Percentiles rank a stretch among this genome's conserved stretches.
These are phyloP conservation scores for Sorex fumeus DNA, from an alignment of 2,113 vertebrate species.

Conservation along the genomic window DNA sequence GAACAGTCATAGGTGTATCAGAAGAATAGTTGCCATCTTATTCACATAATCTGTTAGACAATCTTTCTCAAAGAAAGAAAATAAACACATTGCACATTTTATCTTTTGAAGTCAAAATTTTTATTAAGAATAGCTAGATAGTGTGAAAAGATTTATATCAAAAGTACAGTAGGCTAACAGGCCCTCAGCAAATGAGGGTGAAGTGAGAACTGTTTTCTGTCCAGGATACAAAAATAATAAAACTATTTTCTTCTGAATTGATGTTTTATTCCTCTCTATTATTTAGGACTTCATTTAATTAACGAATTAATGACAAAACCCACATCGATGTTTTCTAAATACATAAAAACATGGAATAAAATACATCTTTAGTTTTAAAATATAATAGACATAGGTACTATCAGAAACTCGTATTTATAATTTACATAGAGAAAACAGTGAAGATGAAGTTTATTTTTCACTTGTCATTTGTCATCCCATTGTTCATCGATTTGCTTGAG, in stretches of 20 bases:
- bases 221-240: not conserved
- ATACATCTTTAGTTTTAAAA: not conserved
- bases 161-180: not conserved
- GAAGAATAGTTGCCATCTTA: no score
- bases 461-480: no score
- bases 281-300: conserved; percentile 5
- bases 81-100: no score
- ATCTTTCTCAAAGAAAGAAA: no score
- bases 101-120: no score
- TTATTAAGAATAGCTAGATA: not conserved
- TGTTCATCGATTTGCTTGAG: no score
- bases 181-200: not conserved
- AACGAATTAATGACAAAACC: not conserved
- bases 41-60: no score
- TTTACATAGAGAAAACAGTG: no score
- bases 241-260: not conserved
- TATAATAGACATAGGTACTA: not conserved
- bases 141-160: not conserved
- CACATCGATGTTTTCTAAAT: not conserved
- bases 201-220: not conserved
- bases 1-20: no score
- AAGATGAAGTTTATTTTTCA: no score
- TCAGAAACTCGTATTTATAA: no score
- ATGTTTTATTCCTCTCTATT: not conserved
- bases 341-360: not conserved